Conservation (phyloP, 1,140 invertebrate species). For the Drosophila ogumai region DNA sequence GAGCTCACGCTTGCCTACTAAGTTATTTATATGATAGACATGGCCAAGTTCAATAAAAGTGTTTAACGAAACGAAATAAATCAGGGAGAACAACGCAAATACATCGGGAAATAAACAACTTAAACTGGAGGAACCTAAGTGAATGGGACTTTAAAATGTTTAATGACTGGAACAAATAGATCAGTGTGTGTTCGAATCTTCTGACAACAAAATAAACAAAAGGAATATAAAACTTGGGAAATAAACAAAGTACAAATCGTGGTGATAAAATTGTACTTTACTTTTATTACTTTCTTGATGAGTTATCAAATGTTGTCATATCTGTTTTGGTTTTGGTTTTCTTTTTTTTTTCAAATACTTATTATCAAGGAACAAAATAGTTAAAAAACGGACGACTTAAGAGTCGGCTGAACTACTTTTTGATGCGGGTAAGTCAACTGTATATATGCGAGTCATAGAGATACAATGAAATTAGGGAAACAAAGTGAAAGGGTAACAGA, state of each 20-base stretch:
- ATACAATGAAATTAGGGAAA: conserved; percentile 67
- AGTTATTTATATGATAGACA: conserved; percentile 49
- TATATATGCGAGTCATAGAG: conserved; percentile 63
- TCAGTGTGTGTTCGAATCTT: conserved; percentile 30
- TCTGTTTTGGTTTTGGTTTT: conserved; percentile 35
- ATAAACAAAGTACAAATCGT: conserved; percentile 35
- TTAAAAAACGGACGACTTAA: conserved; percentile 50
- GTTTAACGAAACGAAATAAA: conserved; percentile 49
- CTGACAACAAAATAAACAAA: conserved; percentile 14
- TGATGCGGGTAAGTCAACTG: conserved; percentile 66
- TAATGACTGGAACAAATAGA: conserved; percentile 55
- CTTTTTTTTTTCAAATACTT: conserved; percentile 29
- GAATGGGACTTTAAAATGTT: conserved; percentile 51
- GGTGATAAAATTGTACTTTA: conserved; percentile 57
- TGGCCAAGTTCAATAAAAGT: conserved; percentile 52
- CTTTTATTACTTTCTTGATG: conserved; percentile 60
- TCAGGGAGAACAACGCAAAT: conserved; percentile 49
- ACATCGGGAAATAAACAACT: conserved; percentile 45
- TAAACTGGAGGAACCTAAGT: conserved; percentile 42
- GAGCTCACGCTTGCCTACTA: conserved; percentile 45
- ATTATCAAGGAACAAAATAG: conserved; percentile 54
- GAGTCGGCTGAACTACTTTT: conserved; percentile 64
- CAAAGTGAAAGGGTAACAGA: conserved; percentile 78
- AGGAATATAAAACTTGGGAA: conserved; percentile 17
- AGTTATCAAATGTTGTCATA: conserved; percentile 60